Evolutionary conservation across 2,113 vertebrate species (phyloP).

Genomic region (Ceuthmochares aereus): DNA sequence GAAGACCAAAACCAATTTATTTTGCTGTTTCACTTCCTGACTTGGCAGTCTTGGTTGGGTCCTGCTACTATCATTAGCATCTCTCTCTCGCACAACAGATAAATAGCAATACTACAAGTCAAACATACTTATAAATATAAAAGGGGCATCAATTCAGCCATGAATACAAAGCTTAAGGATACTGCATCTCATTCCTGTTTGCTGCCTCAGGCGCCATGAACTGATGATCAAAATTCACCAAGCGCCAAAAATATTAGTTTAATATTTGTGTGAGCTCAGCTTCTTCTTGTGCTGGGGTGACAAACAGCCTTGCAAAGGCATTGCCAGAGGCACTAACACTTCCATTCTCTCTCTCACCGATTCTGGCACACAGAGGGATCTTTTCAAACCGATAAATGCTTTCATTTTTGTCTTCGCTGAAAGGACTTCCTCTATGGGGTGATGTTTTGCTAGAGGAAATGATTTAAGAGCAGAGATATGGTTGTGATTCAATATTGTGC

Average conservation of each 20-base stretch:
- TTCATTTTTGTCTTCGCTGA: constrained; percentile 18
- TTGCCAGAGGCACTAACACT: constrained; percentile 30
- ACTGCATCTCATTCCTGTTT: constrained; percentile 11
- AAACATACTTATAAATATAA: not conserved
- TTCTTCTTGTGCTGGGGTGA: constrained; percentile 30
- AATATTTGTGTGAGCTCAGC: constrained; percentile 66
- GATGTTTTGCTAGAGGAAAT: constrained; percentile 57
- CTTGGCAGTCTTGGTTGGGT: not conserved
- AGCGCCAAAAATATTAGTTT: constrained; percentile 48
- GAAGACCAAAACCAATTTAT: not conserved
- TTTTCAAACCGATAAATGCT: constrained; percentile 48
- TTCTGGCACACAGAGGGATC: constrained; percentile 50
- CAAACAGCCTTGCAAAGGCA: not conserved
- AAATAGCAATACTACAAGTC: not conserved
- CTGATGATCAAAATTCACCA: constrained; percentile 29
- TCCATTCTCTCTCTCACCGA: constrained; percentile 3
- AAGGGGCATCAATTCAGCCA: constrained; percentile 17
- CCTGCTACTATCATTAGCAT: not conserved
- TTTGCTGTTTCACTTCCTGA: not conserved
- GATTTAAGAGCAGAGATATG: constrained; percentile 11
- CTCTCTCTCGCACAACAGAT: not conserved
- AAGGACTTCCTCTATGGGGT: constrained; percentile 30
- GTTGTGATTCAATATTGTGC: constrained; percentile 16
- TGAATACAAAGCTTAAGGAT: constrained; percentile 23
- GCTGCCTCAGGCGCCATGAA: not conserved